Base-by-base conservation (phyloP, 2,113 vertebrate genomes). In the Panthera tigris region DNA sequence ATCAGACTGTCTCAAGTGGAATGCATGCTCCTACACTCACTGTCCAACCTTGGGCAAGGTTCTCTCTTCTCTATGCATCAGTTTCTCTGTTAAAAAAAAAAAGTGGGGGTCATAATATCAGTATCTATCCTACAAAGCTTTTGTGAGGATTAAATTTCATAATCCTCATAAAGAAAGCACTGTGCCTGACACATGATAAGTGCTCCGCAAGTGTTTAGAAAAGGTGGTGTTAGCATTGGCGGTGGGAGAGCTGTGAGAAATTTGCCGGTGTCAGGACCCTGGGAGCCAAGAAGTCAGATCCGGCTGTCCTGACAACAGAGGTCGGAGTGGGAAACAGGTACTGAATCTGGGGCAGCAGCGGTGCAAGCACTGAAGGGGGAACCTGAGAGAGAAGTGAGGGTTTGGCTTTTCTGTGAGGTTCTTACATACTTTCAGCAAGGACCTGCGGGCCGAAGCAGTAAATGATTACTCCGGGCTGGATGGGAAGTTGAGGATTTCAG, bases 101-200 rank as follows among this genome's bases (percentile, higher is more conserved):
- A 68, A 31, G 50, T 61, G 15, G 14, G 4, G 4, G 31, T 8
- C 4, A 89, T 61, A 95, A 68, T 90, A 88, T 90, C 41, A 84
- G 19, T 73, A 96, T 66, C 61, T 21, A 89, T 61, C 33, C 1
- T 25, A 79, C 21, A 96, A 33, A 95, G 36, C 57, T 81, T 89
- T 68, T 87, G 48, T 93, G 50, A 81, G 27, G 65, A 95, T 52
- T 94, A 92, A 66, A 81, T 94, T 97, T 88, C 66, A 65, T 93
- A 94, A 80, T 50, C 21, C 4, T 93, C 11, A 10, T 61, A 88
- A 96, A 95, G 13, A 92, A 84, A 90, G 52, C 48, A 66, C 19
- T 55, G 25, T 94, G 68, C 61, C 33, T 71, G 41, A 91, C 57
- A 96, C 3, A 69, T 41, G 25, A n/a, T 36, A 90, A 71, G 23